Base-by-base conservation (phyloP, 1,140 invertebrate genomes). In the Apis dorsata region DNA sequence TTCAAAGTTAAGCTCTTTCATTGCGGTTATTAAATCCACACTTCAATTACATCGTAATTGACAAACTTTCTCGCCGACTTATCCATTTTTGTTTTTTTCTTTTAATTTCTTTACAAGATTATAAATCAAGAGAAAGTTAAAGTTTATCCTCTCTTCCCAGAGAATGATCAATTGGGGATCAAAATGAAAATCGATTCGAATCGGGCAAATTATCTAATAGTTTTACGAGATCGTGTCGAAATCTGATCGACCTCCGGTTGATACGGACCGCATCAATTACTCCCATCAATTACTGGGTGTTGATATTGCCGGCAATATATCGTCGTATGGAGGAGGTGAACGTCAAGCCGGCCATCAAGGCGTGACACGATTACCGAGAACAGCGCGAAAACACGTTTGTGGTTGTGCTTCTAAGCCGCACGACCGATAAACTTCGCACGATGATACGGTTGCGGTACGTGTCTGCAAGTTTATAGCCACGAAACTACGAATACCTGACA, bases 321-420 rank as follows among this genome's bases (percentile, higher is more conserved):
- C 17, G 34, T 12, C 17, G n/a, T 12, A 62, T 7, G 24, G 59
- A n/a, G 62, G 28, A 65, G 49, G 28, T 8, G 17, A 28, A 34
- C 19, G 55, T 62, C 44, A 74, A 72, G 44, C 70, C 57, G 17
- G 59, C 12, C 65, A 28, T 70, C 68, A 55, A 82, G 73, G 21
- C 65, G 55, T 53, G 79, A 62, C 34, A 21, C 55, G 73, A 76
- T 82, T 77, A 76, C 80, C 55, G 44, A 24, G 55, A 76, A 69
- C 79, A 76, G 34, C 15, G 44, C 5, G 34, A 81, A 69, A 76
- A 68, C 79, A 81, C 79, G 79, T 76, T 81, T 63, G 53, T 3
- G 65, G 73, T 57, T 76, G 65, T 3, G 51, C 12, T 70, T 51
- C 55, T 53, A 10, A 49, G 13, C 28, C 44, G 65, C 9, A 12